These are phyloP conservation scores for Yponomeuta malinellus DNA, from an alignment of 2,888 invertebrate genomes.

Conservation along the genomic window DNA sequence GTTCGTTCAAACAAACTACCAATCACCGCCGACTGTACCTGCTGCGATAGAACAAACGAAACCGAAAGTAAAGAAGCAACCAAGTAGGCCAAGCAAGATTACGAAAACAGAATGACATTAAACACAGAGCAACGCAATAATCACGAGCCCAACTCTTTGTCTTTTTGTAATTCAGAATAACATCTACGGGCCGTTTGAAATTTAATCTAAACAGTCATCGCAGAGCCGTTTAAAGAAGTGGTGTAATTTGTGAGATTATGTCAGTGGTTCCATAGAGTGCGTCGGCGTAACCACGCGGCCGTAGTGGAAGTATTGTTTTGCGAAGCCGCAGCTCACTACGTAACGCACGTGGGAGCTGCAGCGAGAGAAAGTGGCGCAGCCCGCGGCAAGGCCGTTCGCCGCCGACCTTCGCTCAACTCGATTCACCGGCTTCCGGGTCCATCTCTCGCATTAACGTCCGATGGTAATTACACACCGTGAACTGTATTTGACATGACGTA, in stretches of 20 bases:
- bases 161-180: constrained; percentile 42
- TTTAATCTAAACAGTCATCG: constrained; percentile 55
- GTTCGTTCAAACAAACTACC: too few relatives aligned
- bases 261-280: constrained; percentile 58
- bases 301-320: constrained; percentile 30
- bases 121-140: constrained; percentile 30
- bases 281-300: constrained; percentile 45
- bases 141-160: constrained; percentile 55
- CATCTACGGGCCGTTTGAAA: constrained; percentile 33
- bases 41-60: neutral
- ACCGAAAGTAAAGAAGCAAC: constrained; percentile 9
- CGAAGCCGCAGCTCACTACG: constrained; percentile 28
- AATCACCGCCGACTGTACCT: neutral
- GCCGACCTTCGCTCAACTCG: constrained; percentile 51
- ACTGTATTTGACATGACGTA: neutral
- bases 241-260: constrained; percentile 55
- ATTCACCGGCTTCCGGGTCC: constrained; percentile 50
- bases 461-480: constrained; percentile 6
- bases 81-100: constrained; percentile 10
- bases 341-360: constrained; percentile 59
- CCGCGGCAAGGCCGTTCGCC: constrained; percentile 65
- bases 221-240: constrained; percentile 43
- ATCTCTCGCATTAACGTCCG: constrained; percentile 25
- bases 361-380: constrained; percentile 68
- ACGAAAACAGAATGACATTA: constrained; percentile 7